Evolutionary conservation across 2,797 vertebrate species (phyloP).

Genomic region (Gallinago nigripennis): DNA sequence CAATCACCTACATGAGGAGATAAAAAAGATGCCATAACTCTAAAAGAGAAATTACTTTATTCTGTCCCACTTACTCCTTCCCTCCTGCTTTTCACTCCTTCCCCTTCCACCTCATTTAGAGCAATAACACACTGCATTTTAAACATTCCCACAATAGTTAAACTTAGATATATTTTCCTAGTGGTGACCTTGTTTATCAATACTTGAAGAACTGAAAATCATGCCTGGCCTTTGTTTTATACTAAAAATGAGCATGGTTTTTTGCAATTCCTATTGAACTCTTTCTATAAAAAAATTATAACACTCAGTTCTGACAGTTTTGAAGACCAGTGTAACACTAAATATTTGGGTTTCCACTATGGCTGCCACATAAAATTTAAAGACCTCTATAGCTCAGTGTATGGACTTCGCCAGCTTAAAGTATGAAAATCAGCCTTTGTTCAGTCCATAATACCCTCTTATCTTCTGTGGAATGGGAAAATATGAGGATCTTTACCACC

Average conservation of each 20-base stretch:
- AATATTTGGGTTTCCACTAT: neutral
- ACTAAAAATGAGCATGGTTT: rapidly evolving
- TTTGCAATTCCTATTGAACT: neutral
- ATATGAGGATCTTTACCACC: neutral
- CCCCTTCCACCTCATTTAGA: neutral
- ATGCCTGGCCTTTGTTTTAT: neutral
- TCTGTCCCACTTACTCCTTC: neutral
- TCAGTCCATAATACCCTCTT: neutral
- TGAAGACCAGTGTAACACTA: neutral
- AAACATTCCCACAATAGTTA: neutral
- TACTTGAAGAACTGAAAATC: neutral
- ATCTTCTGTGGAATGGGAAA: neutral
- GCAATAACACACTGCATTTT: neutral
- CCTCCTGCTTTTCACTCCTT: neutral
- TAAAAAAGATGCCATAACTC: neutral
- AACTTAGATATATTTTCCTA: neutral
- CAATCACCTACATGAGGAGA: neutral
- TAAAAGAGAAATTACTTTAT: neutral
- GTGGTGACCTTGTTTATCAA: neutral
- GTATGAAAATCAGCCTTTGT: neutral
- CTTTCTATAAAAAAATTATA: neutral
- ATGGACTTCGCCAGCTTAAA: neutral
- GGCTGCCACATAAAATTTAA: neutral
- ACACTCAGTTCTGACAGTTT: neutral
- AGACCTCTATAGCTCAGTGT: neutral